Percentiles rank a stretch among this genome's conserved stretches.
phyloP scores from a whole-genome alignment of 1,140 invertebrate species.

The Acromyrmex charruanus region DNA sequence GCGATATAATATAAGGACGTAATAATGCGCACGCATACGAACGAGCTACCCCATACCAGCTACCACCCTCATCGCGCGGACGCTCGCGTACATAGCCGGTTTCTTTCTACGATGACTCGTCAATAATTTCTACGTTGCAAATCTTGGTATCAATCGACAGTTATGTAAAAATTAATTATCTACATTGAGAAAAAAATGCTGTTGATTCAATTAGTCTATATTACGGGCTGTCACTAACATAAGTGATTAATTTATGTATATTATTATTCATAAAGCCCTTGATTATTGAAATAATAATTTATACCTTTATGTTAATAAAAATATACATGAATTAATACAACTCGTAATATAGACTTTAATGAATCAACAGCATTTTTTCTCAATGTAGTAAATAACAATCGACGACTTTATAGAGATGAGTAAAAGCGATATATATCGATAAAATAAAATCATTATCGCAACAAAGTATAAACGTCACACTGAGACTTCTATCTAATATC shows the following conservation, averaged over 20 bases:
- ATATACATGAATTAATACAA: too few relatives aligned
- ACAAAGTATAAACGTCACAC: not conserved
- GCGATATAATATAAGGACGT: slow-evolving; percentile 85
- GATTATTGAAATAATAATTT: too few relatives aligned
- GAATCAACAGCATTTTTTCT: too few relatives aligned
- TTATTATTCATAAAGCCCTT: too few relatives aligned
- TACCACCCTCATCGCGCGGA: slow-evolving; percentile 56
- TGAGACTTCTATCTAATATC: not conserved
- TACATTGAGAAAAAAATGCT: too few relatives aligned
- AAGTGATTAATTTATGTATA: too few relatives aligned
- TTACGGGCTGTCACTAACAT: too few relatives aligned
- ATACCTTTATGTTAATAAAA: too few relatives aligned
- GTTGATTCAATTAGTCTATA: too few relatives aligned
- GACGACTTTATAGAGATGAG: not conserved
- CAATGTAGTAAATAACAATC: not conserved
- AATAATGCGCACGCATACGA: slow-evolving; percentile 83
- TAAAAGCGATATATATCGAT: not conserved
- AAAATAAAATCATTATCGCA: not conserved
- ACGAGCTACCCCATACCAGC: slow-evolving; percentile 67
- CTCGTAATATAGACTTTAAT: too few relatives aligned
- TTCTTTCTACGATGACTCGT: slow-evolving; percentile 16
- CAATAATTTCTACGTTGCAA: slow-evolving; percentile 15
- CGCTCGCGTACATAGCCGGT: slow-evolving; percentile 17
- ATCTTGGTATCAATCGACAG: not conserved
- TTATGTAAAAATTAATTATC: not conserved